Evolutionary conservation across 2,113 vertebrate genomes (phyloP).

Genomic region (Cynopterus brachyotis): DNA sequence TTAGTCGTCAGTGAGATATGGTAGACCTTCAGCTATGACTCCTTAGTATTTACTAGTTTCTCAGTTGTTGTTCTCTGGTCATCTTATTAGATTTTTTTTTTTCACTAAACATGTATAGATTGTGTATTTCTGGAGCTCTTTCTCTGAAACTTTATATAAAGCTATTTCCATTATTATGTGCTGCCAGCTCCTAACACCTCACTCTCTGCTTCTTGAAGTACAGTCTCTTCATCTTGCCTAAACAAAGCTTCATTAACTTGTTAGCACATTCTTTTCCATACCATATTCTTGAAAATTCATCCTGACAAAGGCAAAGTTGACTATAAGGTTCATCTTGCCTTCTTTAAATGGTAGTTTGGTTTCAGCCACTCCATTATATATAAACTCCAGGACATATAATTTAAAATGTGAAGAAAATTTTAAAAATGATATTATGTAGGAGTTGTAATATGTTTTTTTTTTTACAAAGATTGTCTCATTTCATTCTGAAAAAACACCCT

Average conservation of each 20-base stretch:
- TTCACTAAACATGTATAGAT: too few species aligned
- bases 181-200: neutral
- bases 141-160: neutral
- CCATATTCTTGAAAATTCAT: neutral
- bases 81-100: neutral
- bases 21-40: neutral
- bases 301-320: neutral
- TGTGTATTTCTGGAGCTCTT: neutral
- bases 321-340: neutral
- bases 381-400: neutral
- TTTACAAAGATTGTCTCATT: neutral
- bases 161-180: neutral
- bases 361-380: neutral
- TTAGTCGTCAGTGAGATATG: neutral
- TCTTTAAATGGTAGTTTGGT: neutral
- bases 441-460: neutral
- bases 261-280: rapidly evolving
- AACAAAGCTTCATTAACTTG: neutral
- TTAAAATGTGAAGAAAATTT: neutral
- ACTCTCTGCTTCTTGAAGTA: neutral
- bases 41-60: neutral
- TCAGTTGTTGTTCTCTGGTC: neutral
- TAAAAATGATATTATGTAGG: neutral
- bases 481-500: neutral
- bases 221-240: neutral